Percentiles rank a stretch among this genome's conserved stretches.
Evolutionary conservation across 2,797 vertebrate species (phyloP).

Genomic region (Oreochromis grahami): DNA sequence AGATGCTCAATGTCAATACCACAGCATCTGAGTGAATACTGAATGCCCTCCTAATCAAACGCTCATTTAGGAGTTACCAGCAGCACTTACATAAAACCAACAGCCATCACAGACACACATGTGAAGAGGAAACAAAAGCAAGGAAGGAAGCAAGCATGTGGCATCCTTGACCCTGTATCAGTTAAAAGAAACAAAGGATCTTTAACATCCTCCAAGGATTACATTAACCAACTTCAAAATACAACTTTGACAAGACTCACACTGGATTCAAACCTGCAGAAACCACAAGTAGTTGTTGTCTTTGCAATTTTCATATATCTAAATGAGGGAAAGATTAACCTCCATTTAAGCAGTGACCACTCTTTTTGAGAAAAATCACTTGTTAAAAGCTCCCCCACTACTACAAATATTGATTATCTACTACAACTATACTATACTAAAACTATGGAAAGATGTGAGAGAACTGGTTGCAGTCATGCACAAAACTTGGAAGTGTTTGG

Average conservation of each 20-base stretch:
- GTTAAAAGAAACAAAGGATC: not conserved
- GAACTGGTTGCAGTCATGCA: not conserved
- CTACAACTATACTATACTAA: not conserved
- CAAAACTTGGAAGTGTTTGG: not conserved
- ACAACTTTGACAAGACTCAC: not conserved
- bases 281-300: not conserved
- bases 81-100: not conserved
- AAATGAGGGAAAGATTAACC: not conserved
- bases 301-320: not conserved
- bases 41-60: not conserved
- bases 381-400: not conserved
- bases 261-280: not conserved
- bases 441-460: not conserved
- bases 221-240: not conserved
- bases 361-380: not conserved
- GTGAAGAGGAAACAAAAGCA: not conserved
- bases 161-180: not conserved
- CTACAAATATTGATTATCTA: not conserved
- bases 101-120: not conserved
- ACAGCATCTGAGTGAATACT: not conserved
- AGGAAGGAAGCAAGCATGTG: not conserved
- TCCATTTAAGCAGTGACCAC: not conserved
- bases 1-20: not conserved
- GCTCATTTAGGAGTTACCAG: not conserved
- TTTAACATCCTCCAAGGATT: not conserved